phyloP scores from a whole-genome alignment of 2,797 vertebrate species.

The Apodemus agrarius region DNA sequence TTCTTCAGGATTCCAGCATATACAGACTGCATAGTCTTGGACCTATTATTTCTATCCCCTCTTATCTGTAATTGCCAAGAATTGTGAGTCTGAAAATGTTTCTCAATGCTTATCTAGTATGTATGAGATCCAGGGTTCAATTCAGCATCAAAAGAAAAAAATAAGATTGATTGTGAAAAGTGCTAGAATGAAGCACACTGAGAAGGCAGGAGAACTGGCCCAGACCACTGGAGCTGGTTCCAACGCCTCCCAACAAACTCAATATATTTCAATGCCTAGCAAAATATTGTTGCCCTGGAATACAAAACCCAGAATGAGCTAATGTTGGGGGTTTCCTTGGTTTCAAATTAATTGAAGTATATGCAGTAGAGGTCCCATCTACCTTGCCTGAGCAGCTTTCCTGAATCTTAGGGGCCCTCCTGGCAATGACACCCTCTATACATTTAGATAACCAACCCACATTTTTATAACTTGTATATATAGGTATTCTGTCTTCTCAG shows the following conservation, averaged over 20 bases:
- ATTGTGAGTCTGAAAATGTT: background rate
- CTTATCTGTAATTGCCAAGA: background rate
- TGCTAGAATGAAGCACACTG: background rate
- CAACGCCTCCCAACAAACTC: background rate
- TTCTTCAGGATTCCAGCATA: background rate
- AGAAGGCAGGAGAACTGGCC: background rate
- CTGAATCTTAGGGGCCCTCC: background rate
- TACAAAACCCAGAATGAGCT: background rate
- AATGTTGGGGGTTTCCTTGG: background rate
- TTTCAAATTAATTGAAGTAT: background rate
- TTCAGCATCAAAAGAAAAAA: background rate
- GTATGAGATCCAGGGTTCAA: background rate
- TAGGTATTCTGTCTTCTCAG: background rate
- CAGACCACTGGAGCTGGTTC: background rate
- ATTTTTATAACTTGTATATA: background rate
- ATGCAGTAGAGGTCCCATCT: background rate
- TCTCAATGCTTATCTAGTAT: background rate
- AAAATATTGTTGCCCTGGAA: background rate
- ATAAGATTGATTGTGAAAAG: background rate
- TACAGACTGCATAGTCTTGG: background rate
- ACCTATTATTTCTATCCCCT: background rate
- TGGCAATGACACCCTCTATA: background rate
- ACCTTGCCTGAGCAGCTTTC: background rate
- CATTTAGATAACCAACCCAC: background rate
- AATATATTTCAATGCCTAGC: background rate